These are phyloP conservation scores for Rhagophthalmus giganteus DNA, from an alignment of 2,888 invertebrate species.

Conservation along the genomic window DNA sequence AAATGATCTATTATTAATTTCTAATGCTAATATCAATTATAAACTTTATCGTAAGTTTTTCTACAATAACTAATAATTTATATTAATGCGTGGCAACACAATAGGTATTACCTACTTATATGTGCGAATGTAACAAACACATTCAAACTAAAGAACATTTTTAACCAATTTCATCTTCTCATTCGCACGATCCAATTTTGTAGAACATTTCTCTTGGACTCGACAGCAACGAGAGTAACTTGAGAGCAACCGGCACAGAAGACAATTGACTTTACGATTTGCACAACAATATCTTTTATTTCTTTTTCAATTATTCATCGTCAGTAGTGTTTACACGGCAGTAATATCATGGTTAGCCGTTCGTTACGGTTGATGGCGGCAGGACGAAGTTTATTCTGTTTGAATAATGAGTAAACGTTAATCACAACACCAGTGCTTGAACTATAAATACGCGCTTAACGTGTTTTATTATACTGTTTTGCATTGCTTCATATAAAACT, in stretches of 20 bases:
- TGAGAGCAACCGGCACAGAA: conserved; percentile 28
- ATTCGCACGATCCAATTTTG: conserved; percentile 31
- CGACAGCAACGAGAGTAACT: conserved; percentile 30
- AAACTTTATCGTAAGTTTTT: no score
- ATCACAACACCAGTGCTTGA: conserved; percentile 51
- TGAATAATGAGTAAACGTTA: conserved; percentile 53
- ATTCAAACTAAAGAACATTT: conserved; percentile 22
- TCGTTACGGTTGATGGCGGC: conserved; percentile 45
- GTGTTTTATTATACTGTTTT: conserved; percentile 53
- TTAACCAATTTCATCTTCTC: conserved; percentile 28
- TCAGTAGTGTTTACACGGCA: conserved; percentile 28
- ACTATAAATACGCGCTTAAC: conserved; percentile 54
- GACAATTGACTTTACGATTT: conserved; percentile 32
- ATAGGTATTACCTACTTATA: background rate
- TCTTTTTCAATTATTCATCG: conserved; percentile 33
- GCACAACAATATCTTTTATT: conserved; percentile 30
- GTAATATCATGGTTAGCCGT: conserved; percentile 37
- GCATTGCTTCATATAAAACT: conserved; percentile 53
- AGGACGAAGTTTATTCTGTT: conserved; percentile 48
- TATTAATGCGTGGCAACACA: no score
- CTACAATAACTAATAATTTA: no score
- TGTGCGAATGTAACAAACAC: conserved; percentile 11
- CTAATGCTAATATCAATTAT: no score
- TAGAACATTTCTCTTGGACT: conserved; percentile 31
- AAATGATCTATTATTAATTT: no score